Evolutionary conservation across 1,140 invertebrate genomes (phyloP).

Genomic region (Lamellibrachia luymesi): DNA sequence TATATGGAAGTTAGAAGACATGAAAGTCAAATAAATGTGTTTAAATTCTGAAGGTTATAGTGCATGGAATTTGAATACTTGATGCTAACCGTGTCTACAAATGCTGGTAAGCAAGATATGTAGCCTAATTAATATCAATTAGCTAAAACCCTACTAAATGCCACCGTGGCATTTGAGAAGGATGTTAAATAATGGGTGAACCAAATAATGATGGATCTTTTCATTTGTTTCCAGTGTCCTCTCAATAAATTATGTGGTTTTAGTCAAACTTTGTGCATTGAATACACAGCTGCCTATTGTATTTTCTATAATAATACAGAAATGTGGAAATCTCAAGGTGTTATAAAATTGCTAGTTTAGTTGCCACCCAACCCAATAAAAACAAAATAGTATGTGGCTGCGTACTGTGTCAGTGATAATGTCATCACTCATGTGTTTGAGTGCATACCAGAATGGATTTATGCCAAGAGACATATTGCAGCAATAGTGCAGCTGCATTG

Average conservation of each 20-base stretch:
- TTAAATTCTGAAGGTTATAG: too few relatives aligned
- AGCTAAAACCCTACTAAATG: not conserved
- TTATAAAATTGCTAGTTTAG: not conserved
- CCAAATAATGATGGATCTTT: not conserved
- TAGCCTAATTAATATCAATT: too few relatives aligned
- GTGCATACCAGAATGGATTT: not conserved
- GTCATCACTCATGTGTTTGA: not conserved
- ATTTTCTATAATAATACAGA: not conserved
- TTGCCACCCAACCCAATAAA: not conserved
- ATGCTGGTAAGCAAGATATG: too few relatives aligned
- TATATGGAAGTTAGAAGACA: too few relatives aligned
- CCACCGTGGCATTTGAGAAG: not conserved
- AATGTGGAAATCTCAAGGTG: not conserved
- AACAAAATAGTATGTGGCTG: not conserved
- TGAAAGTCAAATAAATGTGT: too few relatives aligned
- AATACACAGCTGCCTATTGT: not conserved
- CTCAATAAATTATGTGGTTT: not conserved
- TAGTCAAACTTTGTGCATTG: not conserved
- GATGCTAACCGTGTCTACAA: too few relatives aligned
- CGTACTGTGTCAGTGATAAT: not conserved
- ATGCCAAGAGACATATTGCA: not conserved
- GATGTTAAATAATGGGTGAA: not conserved
- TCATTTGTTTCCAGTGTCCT: not conserved
- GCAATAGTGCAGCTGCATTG: not conserved
- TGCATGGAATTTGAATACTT: too few relatives aligned